A percentile compares a stretch with the other conserved stretches of the same genome.
Conservation (phyloP, 2,888 invertebrate genomes). For the Itoplectis maculator region DNA sequence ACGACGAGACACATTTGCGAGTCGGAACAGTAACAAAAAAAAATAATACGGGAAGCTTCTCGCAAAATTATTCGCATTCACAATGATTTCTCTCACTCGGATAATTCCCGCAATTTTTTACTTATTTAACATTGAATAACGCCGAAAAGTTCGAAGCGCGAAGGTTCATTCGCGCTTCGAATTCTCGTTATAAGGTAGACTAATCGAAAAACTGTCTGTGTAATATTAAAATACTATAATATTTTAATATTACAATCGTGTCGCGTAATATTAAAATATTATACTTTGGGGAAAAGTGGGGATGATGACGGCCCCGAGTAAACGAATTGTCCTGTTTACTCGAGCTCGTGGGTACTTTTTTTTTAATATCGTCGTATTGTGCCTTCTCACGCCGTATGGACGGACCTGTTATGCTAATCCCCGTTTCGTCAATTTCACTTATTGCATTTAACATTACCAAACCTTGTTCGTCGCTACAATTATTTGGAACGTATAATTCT, state of each 20-base stretch:
- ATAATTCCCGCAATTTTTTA: conserved; percentile 45
- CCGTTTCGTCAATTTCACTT: conserved; percentile 34
- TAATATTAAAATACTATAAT: background rate
- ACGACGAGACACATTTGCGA: conserved; percentile 13
- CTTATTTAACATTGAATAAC: conserved; percentile 59
- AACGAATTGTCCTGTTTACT: conserved; percentile 29
- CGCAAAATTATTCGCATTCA: conserved; percentile 1
- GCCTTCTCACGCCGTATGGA: conserved; percentile 66
- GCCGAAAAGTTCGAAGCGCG: conserved; percentile 38
- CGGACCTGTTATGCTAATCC: conserved; percentile 67
- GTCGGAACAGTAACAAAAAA: conserved; percentile 38
- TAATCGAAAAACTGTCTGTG: conserved; percentile 13
- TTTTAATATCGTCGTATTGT: conserved; percentile 44
- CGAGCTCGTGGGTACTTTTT: conserved; percentile 40
- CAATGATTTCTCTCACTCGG: conserved; percentile 31
- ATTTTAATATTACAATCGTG: background rate
- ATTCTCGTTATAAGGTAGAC: conserved; percentile 28
- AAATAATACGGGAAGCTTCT: conserved; percentile 19
- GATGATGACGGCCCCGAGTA: conserved; percentile 11
- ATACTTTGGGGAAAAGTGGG: conserved; percentile 35
- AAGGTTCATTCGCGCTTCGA: conserved; percentile 17
- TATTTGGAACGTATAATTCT: conserved; percentile 3
- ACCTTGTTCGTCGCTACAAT: conserved; percentile 9
- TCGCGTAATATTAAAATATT: conserved; percentile 18
- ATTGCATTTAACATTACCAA: conserved; percentile 38